phyloP scores from a whole-genome alignment of 1,140 invertebrate genomes.

The Bombus confusus region DNA sequence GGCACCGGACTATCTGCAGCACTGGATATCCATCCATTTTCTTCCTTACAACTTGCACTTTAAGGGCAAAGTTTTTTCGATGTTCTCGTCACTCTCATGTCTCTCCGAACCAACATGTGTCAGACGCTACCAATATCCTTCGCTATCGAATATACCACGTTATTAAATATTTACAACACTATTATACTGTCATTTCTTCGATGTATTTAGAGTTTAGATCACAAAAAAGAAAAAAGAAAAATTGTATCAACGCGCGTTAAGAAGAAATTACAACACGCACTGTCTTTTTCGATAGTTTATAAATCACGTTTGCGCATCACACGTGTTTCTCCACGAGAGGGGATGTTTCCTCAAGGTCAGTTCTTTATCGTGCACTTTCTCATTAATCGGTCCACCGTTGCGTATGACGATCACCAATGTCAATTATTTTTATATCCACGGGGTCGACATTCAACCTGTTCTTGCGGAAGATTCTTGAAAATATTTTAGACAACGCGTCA shows the following conservation, averaged over 20 bases:
- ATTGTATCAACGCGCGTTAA: too few species aligned
- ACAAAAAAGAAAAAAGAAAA: too few species aligned
- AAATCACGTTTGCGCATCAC: slow-evolving; percentile 36
- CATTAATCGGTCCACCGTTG: slow-evolving; percentile 25
- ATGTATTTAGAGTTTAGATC: too few species aligned
- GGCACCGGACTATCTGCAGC: slow-evolving; percentile 79
- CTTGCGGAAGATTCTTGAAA: too few species aligned
- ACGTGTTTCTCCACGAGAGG: slow-evolving; percentile 21
- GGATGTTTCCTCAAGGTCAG: slow-evolving; percentile 52
- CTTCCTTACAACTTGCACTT: neutral
- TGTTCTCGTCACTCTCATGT: neutral
- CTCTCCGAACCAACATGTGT: neutral
- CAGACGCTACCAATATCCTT: neutral
- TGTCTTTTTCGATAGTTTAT: neutral
- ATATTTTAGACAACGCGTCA: neutral
- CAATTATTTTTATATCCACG: neutral
- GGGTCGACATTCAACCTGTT: neutral
- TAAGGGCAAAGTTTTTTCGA: neutral
- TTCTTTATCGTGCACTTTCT: slow-evolving; percentile 33
- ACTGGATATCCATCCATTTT: slow-evolving; percentile 81
- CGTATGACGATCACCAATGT: slow-evolving; percentile 21
- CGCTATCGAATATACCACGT: too few species aligned
- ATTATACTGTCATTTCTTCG: neutral
- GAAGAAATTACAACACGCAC: neutral
- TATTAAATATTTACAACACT: neutral